Conservation (phyloP, 2,113 vertebrate species). For the Corvus hawaiiensis region DNA sequence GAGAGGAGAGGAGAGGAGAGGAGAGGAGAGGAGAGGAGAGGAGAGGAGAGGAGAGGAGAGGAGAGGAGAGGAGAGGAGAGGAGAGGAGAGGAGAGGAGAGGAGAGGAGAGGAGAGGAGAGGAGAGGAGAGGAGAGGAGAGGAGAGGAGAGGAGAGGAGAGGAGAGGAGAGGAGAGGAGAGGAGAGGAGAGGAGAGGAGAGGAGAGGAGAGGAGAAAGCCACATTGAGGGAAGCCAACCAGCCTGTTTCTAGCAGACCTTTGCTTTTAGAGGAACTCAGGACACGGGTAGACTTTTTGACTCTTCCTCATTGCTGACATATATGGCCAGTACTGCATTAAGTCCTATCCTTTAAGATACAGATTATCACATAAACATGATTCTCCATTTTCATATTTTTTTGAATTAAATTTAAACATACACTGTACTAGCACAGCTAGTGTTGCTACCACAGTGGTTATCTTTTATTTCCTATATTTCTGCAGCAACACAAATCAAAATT, state of each 20-base stretch:
- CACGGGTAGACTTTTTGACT: background rate
- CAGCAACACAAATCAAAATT: background rate
- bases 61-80: no score
- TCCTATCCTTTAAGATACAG: background rate
- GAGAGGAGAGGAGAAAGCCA: background rate
- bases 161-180: background rate
- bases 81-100: no score
- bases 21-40: background rate
- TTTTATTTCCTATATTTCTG: background rate
- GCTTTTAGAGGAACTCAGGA: background rate
- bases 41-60: no score
- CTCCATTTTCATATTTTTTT: background rate
- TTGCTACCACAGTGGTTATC: background rate
- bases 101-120: no score
- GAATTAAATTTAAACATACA: background rate
- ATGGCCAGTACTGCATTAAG: fast-evolving
- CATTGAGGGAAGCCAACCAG: background rate
- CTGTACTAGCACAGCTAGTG: background rate
- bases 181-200: no score
- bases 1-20: background rate
- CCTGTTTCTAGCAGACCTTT: background rate
- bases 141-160: no score
- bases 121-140: no score
- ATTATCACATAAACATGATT: background rate
- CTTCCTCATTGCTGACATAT: background rate